A percentile compares a stretch with the other conserved stretches of the same genome.
Evolutionary conservation across 2,113 vertebrate genomes (phyloP).

Genomic region (Clarias magur): DNA sequence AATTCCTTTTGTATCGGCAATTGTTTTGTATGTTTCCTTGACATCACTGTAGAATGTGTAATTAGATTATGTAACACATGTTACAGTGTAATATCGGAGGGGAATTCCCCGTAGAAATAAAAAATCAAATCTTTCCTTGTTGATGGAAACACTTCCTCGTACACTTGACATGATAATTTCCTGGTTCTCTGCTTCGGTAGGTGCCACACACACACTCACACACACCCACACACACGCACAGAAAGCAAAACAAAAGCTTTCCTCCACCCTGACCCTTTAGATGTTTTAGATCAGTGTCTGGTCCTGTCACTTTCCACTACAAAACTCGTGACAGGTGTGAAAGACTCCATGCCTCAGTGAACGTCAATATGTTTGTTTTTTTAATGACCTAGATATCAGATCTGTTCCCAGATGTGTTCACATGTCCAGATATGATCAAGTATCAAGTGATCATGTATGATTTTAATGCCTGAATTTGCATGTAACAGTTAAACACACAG

Average conservation of each 20-base stretch:
- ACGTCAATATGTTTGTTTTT: not conserved
- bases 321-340: not conserved
- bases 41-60: not conserved
- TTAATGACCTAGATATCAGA: not conserved
- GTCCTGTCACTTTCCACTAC: too few relatives aligned
- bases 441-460: too few relatives aligned
- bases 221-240: not conserved
- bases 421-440: not conserved
- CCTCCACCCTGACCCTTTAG: too few relatives aligned
- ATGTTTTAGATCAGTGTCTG: too few relatives aligned
- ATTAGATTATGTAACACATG: not conserved
- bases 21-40: not conserved
- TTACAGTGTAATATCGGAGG: not conserved
- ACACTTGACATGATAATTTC: slow-evolving; percentile 6
- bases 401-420: not conserved
- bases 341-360: not conserved
- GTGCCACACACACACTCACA: not conserved
- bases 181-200: not conserved
- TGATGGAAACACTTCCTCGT: slow-evolving; percentile 44
- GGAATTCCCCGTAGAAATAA: slow-evolving; percentile 27
- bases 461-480: not conserved
- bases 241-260: too few relatives aligned
- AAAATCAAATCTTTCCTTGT: slow-evolving; percentile 37
- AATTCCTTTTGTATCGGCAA: not conserved
- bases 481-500: not conserved